Base-by-base conservation (phyloP, 2,797 vertebrate genomes). In the Coregonus ussuriensis region DNA sequence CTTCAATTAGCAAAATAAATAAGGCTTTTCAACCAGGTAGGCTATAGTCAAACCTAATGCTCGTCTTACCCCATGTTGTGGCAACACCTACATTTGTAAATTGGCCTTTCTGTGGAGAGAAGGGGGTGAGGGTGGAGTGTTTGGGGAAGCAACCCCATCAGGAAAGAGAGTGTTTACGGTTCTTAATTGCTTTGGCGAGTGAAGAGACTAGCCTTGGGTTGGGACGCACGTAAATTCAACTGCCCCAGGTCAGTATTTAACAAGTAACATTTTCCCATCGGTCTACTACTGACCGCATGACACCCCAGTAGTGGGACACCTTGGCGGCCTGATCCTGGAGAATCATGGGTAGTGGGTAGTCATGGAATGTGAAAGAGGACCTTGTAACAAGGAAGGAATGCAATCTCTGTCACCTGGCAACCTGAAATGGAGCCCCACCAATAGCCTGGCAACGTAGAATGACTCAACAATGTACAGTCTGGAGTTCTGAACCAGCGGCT, bases 31-130 rank as follows among this genome's bases (percentile, higher is more conserved):
- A 74, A 73, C 21, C 52, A 83, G 74, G 69, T 74, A 75, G 47
- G 77, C 72, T 70, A 54, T 70, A 75, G 84, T 77, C 54, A 69
- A 72, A 85, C 83, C 66, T 71, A 56, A 69, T 33, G 53, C 77
- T 77, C 74, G 78, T 82, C 83, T 84, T 84, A 66, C 35, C 72
- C 53, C 37, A 74, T 77, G 76, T 80, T 82, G 81, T 82, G 80
- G 84, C 84, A 83, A 88, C 83, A 86, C 81, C 83, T 83, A 74
- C 75, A 77, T 59, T 59, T 81, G 84, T 86, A 79, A 84, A 83
- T 79, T 73, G 79, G 78, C 70, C 73, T 77, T 68, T 52, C 52
- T 77, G 80, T 82, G 74, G 79, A 72, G 65, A 74, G 25, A 81
- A 81, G 79, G 74, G 80, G 77, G 72, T 79, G 81, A 79, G 73